Base-by-base conservation (phyloP, 1,140 invertebrate genomes). In the Ceratoteleas bidentatus region DNA sequence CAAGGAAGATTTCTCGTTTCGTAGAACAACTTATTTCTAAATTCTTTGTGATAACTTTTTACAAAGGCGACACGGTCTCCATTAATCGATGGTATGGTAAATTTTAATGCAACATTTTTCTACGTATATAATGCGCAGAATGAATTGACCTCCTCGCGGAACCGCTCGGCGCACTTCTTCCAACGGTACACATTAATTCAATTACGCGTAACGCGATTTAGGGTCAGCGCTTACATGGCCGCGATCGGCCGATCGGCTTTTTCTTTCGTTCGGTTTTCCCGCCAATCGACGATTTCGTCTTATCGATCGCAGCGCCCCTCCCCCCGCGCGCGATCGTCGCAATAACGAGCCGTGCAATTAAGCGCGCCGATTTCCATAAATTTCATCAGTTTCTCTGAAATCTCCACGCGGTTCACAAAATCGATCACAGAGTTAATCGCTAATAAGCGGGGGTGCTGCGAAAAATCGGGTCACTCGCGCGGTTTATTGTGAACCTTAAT, bases 181-280 rank as follows among this genome's bases (percentile, higher is more conserved):
- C 61, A 66, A 66, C 73, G 73, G 62, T 66, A 61, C 16, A 61
- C 64, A 68, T 76, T 76, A 76, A 75, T 66, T 75, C 72, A 75
- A 75, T 75, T 74, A 52, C 70, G 70, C 70, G 60, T 64, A 74
- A 74, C 60, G 70, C 70, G 60, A 64, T 64, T 74, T 64, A 58
- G 60, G 53, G 52, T 74, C 38, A 61, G 32, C 60, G 64, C 49
- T 74, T 74, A 57, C 60, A 58, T 43, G 57, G 64, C 49, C 34
- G 40, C 24, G 50, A 73, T 70, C 65, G 15, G 53, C 4, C 53
- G 49, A 34, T n/a, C 2, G 1, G 45, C 53, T 70, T 43, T 60
- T 53, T 50, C 43, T 60, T 72, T 72, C 69, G 68, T 61, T 72
- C 49, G 57, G 43, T 52, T 53, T 61, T 61, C 68, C 57, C 57